These are phyloP conservation scores for Sarotherodon lohbergeri DNA, from an alignment of 2,113 vertebrate species.

Conservation along the genomic window DNA sequence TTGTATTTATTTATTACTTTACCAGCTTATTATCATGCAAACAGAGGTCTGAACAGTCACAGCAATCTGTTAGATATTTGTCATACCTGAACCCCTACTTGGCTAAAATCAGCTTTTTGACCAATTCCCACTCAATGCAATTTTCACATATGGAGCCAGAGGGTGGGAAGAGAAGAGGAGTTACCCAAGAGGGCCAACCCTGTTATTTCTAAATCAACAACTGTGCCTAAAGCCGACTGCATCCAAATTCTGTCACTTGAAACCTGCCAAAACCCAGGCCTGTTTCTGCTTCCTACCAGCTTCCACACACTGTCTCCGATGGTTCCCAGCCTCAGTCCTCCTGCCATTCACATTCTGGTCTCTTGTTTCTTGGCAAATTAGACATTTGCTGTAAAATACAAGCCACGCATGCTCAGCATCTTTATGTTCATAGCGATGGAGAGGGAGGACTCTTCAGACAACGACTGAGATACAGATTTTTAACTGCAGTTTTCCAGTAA, in stretches of 20 bases:
- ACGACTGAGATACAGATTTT: background rate
- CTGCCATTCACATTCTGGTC: background rate
- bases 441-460: background rate
- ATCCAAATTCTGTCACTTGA: background rate
- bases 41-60: background rate
- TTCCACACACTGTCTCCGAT: background rate
- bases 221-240: background rate
- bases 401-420: background rate
- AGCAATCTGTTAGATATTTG: background rate
- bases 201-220: background rate
- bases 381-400: background rate
- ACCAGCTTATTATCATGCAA: background rate
- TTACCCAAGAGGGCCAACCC: background rate
- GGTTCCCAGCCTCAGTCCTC: background rate
- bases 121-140: background rate
- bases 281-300: background rate
- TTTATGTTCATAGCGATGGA: background rate
- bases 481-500: background rate
- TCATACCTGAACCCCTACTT: background rate
- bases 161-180: background rate
- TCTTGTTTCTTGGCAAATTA: background rate
- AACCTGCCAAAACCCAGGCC: background rate
- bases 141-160: background rate
- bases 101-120: background rate
- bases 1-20: background rate